Conservation (phyloP, 2,797 vertebrate species). For the Cetoscarus ocellatus region DNA sequence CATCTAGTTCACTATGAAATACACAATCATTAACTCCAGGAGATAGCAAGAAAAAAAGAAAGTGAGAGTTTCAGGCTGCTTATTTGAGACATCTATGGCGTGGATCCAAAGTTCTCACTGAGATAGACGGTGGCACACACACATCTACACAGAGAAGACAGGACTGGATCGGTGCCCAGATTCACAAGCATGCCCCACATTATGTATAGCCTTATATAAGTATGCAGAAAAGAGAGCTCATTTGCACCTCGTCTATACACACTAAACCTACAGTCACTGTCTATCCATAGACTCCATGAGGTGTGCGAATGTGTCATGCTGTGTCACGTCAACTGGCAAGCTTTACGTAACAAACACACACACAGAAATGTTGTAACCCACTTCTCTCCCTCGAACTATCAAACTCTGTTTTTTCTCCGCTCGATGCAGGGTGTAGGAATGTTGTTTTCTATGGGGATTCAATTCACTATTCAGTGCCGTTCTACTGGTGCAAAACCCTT, state of each 20-base stretch:
- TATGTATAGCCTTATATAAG: slow-evolving; percentile 74
- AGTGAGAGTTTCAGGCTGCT: slow-evolving; percentile 40
- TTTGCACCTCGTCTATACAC: slow-evolving; percentile 67
- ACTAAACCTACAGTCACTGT: slow-evolving; percentile 55
- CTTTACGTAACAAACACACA: slow-evolving; percentile 58
- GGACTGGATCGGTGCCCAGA: slow-evolving; percentile 69
- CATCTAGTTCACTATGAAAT: slow-evolving; percentile 13
- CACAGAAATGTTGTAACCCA: slow-evolving; percentile 58
- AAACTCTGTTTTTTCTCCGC: slow-evolving; percentile 56
- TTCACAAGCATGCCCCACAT: slow-evolving; percentile 68
- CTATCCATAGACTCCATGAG: slow-evolving; percentile 41
- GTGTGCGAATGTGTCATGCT: slow-evolving; percentile 38
- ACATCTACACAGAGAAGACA: slow-evolving; percentile 19
- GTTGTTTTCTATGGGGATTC: slow-evolving; percentile 74
- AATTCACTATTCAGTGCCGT: slow-evolving; percentile 77
- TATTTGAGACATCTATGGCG: slow-evolving; percentile 65
- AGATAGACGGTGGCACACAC: slow-evolving; percentile 33
- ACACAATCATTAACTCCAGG: slow-evolving; percentile 13
- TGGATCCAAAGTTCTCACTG: slow-evolving; percentile 54
- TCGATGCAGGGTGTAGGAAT: slow-evolving; percentile 68
- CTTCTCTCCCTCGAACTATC: slow-evolving; percentile 60
- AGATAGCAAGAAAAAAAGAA: slow-evolving; percentile 32
- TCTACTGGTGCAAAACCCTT: slow-evolving; percentile 68
- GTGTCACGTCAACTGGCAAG: slow-evolving; percentile 61
- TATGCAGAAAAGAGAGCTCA: slow-evolving; percentile 63